Percentiles rank a stretch among this genome's conserved stretches.
Conservation (phyloP, 2,797 vertebrate genomes). For the Hipposideros larvatus region DNA sequence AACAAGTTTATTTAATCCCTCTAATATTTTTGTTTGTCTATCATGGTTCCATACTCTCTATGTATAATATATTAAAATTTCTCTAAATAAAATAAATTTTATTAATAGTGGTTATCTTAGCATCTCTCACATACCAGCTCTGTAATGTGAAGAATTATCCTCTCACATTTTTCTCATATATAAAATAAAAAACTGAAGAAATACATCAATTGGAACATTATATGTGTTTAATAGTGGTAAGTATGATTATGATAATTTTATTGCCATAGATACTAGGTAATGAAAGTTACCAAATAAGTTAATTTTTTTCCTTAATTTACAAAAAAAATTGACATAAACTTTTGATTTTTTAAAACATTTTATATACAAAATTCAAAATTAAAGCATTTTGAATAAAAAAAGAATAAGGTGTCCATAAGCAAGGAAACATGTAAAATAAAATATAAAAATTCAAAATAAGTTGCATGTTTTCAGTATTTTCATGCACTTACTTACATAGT, state of each 20-base stretch:
- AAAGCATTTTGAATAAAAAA: not conserved
- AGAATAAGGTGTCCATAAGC: not conserved
- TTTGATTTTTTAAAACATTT: not conserved
- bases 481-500: not conserved
- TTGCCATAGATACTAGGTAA: not conserved
- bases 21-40: not conserved
- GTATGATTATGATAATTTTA: not conserved
- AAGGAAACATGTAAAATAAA: not conserved
- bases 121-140: not conserved
- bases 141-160: not conserved
- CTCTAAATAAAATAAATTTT: not conserved
- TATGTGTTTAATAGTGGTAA: not conserved
- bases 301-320: not conserved
- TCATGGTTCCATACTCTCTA: not conserved
- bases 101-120: not conserved
- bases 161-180: not conserved
- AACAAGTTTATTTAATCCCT: not conserved
- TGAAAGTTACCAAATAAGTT: not conserved
- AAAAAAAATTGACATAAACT: not conserved
- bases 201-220: not conserved
- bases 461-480: not conserved
- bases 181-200: not conserved
- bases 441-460: not conserved
- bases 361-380: not conserved
- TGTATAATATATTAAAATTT: not conserved